phyloP scores from a whole-genome alignment of 1,140 invertebrate genomes.

The Mercenaria mercenaria region DNA sequence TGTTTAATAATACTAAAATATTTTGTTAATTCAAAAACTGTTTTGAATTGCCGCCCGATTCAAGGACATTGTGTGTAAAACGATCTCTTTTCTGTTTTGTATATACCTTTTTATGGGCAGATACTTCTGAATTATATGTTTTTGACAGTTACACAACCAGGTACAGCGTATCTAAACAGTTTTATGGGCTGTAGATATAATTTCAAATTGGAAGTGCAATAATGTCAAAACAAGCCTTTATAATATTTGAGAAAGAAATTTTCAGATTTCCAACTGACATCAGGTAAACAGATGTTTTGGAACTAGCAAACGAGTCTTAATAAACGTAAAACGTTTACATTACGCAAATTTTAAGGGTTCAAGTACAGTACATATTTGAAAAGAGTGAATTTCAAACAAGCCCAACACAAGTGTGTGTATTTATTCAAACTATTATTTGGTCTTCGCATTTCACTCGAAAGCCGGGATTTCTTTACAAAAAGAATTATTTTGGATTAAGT shows the following conservation, averaged over 20 bases:
- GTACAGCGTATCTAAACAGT: neutral
- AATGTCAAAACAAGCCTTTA: too few relatives aligned
- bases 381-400: conserved; percentile 12
- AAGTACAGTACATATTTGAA: conserved; percentile 33
- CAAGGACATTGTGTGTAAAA: neutral
- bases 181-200: neutral
- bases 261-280: neutral
- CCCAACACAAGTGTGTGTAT: conserved; percentile 6
- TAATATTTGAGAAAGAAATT: too few relatives aligned
- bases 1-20: neutral
- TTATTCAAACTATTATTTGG: conserved; percentile 16
- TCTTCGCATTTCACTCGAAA: conserved; percentile 1
- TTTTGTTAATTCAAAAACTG: neutral
- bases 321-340: neutral
- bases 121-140: neutral
- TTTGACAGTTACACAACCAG: neutral
- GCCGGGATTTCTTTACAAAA: conserved; percentile 48
- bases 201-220: neutral
- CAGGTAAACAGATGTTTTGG: neutral
- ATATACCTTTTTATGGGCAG: neutral
- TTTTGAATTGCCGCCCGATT: neutral
- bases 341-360: conserved; percentile 7
- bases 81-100: neutral
- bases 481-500: conserved; percentile 44
- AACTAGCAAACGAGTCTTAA: neutral